Percentiles rank a stretch among this genome's conserved stretches.
Evolutionary conservation across 2,888 invertebrate species (phyloP).

Genomic region (Adelognathus sp.): DNA sequence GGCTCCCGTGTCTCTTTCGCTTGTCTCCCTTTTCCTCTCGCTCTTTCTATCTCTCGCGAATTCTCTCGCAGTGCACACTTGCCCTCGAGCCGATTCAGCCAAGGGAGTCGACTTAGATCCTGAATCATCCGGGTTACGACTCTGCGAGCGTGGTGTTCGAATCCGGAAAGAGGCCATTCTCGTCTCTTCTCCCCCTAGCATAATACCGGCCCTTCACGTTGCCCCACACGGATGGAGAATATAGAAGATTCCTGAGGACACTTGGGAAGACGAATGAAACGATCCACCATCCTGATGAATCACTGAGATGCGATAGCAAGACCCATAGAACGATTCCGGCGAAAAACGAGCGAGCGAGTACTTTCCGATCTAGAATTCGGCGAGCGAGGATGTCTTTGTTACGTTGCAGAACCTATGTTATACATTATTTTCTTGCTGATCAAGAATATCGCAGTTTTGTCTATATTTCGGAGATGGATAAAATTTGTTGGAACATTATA

Average conservation of each 20-base stretch:
- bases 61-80: not conserved
- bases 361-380: conserved; percentile 12
- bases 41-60: not conserved
- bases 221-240: conserved; percentile 4
- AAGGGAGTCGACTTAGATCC: conserved; percentile 39
- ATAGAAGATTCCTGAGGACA: conserved; percentile 23
- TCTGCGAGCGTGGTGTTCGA: conserved; percentile 32
- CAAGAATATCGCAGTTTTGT: too few species aligned
- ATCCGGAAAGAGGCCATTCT: conserved; percentile 46
- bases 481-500: too few species aligned
- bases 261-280: conserved; percentile 44
- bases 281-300: conserved; percentile 22
- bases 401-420: not conserved
- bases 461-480: too few species aligned
- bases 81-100: not conserved
- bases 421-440: too few species aligned
- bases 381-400: not conserved
- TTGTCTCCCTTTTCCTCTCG: conserved; percentile 1
- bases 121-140: conserved; percentile 59
- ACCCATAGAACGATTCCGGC: conserved; percentile 12
- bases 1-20: not conserved
- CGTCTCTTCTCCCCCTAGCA: conserved; percentile 34
- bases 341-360: conserved; percentile 5
- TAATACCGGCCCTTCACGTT: conserved; percentile 11
- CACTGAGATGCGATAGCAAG: not conserved